phyloP scores from a whole-genome alignment of 2,888 invertebrate genomes.

The Drosophila mayaguana region DNA sequence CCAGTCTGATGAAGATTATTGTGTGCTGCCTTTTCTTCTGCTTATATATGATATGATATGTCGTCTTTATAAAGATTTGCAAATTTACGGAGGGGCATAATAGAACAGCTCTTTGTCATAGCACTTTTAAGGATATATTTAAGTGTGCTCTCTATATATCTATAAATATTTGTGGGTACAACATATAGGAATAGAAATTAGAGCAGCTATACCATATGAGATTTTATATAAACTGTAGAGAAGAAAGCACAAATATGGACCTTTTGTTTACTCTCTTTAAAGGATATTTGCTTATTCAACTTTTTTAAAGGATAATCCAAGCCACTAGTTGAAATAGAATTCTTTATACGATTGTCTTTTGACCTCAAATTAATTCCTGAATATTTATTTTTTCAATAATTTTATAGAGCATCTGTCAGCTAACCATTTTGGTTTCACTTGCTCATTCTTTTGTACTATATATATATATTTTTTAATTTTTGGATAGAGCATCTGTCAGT shows the following conservation, averaged over 20 bases:
- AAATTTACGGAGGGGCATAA: no score
- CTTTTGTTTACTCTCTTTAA: no score
- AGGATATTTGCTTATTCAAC: no score
- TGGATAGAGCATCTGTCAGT: slow-evolving; percentile 1
- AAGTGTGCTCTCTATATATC: neutral
- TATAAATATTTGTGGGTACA: neutral
- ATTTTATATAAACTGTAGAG: no score
- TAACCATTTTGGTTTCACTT: neutral
- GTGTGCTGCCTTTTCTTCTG: neutral
- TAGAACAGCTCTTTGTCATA: neutral
- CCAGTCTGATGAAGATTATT: neutral
- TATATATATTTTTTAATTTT: neutral
- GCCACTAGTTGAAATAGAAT: neutral
- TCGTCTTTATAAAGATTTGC: neutral
- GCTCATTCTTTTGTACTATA: neutral
- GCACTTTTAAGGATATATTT: neutral
- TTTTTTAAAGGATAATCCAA: no score
- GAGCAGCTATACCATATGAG: neutral
- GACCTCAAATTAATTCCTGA: neutral
- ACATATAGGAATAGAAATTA: neutral
- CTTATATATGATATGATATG: neutral
- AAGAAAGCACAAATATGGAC: no score
- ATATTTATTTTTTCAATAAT: neutral
- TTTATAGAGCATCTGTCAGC: neutral
- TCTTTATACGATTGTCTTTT: no score